phyloP scores from a whole-genome alignment of 2,113 vertebrate genomes.

The Prinia subflava region DNA sequence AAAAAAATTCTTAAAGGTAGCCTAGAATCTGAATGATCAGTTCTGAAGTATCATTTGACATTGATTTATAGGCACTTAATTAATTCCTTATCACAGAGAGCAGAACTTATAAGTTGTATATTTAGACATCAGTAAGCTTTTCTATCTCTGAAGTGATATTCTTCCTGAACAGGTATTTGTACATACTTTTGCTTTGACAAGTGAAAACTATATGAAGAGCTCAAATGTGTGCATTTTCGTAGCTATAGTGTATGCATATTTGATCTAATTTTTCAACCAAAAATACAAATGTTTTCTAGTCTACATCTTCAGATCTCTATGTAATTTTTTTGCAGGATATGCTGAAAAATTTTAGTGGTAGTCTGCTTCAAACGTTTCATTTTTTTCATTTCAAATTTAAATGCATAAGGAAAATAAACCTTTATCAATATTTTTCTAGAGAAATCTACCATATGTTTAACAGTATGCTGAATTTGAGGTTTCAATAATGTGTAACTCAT shows the following conservation, averaged over 20 bases:
- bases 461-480: neutral
- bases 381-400: neutral
- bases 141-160: neutral
- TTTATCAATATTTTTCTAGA: conserved; percentile 30
- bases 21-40: neutral
- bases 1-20: neutral
- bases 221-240: neutral
- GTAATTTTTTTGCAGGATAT: neutral
- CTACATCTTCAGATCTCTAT: neutral
- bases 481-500: neutral
- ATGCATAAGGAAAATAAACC: neutral
- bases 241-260: neutral
- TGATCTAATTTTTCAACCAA: neutral
- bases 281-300: neutral
- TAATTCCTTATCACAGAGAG: neutral
- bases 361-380: neutral
- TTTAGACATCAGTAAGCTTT: neutral
- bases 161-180: neutral
- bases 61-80: neutral
- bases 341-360: neutral
- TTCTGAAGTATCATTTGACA: neutral
- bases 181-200: neutral
- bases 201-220: neutral
- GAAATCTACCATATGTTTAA: neutral
- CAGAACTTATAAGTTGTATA: neutral